These are phyloP conservation scores for Spodoptera picta DNA, from an alignment of 2,888 invertebrate genomes.

Conservation along the genomic window DNA sequence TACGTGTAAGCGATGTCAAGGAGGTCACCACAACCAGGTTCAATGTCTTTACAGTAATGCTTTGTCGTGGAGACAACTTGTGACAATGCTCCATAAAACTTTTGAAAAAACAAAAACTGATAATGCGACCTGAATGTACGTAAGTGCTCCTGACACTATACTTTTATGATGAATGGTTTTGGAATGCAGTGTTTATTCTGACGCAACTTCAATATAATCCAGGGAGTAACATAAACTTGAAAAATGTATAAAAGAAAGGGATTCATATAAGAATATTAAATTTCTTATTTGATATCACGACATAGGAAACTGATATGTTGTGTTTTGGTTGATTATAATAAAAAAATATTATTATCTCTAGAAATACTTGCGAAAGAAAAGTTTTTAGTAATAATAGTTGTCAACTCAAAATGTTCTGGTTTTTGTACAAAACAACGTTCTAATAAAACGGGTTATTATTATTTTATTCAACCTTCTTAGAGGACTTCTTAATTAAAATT, in stretches of 20 bases:
- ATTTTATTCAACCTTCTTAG: background rate
- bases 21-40: conserved; percentile 79
- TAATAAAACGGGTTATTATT: conserved; percentile 13
- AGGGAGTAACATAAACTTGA: conserved; percentile 7
- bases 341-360: too few species aligned
- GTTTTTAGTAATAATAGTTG: too few species aligned
- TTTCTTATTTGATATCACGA: too few species aligned
- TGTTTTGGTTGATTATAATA: too few species aligned
- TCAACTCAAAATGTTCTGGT: too few species aligned
- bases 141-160: conserved; percentile 65
- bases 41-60: conserved; percentile 78
- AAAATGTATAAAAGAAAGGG: too few species aligned
- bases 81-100: conserved; percentile 77
- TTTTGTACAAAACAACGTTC: too few species aligned
- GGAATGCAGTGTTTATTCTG: conserved; percentile 34
- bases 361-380: too few species aligned
- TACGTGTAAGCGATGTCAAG: conserved; percentile 68
- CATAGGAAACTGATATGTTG: too few species aligned
- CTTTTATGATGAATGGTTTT: conserved; percentile 42
- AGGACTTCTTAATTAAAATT: too few species aligned
- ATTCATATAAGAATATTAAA: too few species aligned
- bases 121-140: conserved; percentile 70
- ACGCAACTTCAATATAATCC: conserved; percentile 9
- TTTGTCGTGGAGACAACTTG: conserved; percentile 73
- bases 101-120: conserved; percentile 65